Evolutionary conservation across 2,888 invertebrate genomes (phyloP).

Genomic region (Geotrupes spiniger): DNA sequence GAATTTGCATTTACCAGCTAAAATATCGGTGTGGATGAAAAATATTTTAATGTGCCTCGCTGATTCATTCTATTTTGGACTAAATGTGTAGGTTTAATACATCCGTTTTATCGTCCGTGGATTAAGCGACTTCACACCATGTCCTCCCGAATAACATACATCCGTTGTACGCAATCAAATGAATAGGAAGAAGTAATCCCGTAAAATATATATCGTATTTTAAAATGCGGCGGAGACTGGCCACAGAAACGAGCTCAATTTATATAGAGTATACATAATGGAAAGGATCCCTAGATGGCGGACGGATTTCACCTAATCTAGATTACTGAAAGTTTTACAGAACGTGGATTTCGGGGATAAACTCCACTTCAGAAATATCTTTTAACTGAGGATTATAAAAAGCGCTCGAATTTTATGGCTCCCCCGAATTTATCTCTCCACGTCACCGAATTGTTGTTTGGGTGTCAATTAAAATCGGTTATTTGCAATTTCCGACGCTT

Average conservation of each 20-base stretch:
- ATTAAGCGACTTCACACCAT: too few species aligned
- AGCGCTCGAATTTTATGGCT: background rate
- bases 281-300: slow-evolving; percentile 39
- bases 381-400: slow-evolving; percentile 32
- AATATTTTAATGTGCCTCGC: too few species aligned
- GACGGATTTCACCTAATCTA: slow-evolving; percentile 42
- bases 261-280: slow-evolving; percentile 43
- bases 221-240: slow-evolving; percentile 38
- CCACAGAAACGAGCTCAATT: slow-evolving; percentile 41
- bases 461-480: too few species aligned
- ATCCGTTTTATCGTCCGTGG: too few species aligned
- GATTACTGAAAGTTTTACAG: slow-evolving; percentile 43
- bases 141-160: background rate
- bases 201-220: slow-evolving; percentile 30
- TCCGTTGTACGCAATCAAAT: slow-evolving; percentile 20
- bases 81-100: too few species aligned
- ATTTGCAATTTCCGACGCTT: too few species aligned
- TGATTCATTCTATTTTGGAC: too few species aligned
- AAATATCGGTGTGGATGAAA: too few species aligned
- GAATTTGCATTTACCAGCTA: too few species aligned
- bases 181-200: slow-evolving; percentile 21
- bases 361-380: slow-evolving; percentile 33
- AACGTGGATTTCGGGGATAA: slow-evolving; percentile 39
- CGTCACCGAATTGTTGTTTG: too few species aligned
- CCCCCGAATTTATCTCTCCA: too few species aligned